These are phyloP conservation scores for Amblyornis subalaris DNA, from an alignment of 2,113 vertebrate genomes.

Conservation along the genomic window DNA sequence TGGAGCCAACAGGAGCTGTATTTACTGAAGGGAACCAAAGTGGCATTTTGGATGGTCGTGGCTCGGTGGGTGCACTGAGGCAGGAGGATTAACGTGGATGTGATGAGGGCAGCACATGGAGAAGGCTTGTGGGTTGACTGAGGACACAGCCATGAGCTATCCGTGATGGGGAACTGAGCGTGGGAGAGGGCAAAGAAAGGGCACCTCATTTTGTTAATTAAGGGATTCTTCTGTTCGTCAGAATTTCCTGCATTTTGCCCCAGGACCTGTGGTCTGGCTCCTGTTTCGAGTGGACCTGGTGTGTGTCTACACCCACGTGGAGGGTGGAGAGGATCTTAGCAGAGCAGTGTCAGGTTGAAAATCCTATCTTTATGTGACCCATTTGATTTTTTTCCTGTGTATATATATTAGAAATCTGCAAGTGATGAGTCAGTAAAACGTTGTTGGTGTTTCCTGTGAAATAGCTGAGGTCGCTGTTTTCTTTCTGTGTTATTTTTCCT, in stretches of 20 bases:
- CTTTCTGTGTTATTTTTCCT: slow-evolving; percentile 52
- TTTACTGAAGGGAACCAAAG: neutral
- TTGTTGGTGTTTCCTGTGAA: slow-evolving; percentile 62
- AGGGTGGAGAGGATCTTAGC: neutral
- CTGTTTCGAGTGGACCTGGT: neutral
- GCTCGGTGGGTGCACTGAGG: neutral
- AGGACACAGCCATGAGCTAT: neutral
- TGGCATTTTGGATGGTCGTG: neutral
- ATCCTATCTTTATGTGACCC: neutral
- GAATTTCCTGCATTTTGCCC: neutral
- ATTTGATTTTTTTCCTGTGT: neutral
- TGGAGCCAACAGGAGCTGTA: neutral
- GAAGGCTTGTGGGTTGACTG: neutral
- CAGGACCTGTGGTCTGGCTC: neutral
- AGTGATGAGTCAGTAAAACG: slow-evolving; percentile 67
- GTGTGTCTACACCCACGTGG: neutral
- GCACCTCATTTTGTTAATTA: neutral
- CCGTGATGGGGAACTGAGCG: rapidly evolving
- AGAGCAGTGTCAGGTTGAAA: neutral
- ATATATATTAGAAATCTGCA: slow-evolving; percentile 39
- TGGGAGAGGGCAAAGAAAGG: neutral
- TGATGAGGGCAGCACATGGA: neutral
- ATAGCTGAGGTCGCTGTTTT: slow-evolving; percentile 57
- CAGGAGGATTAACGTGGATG: neutral
- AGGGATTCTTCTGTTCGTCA: neutral